phyloP scores from a whole-genome alignment of 2,113 vertebrate genomes.

The Dipodomys stephensi region DNA sequence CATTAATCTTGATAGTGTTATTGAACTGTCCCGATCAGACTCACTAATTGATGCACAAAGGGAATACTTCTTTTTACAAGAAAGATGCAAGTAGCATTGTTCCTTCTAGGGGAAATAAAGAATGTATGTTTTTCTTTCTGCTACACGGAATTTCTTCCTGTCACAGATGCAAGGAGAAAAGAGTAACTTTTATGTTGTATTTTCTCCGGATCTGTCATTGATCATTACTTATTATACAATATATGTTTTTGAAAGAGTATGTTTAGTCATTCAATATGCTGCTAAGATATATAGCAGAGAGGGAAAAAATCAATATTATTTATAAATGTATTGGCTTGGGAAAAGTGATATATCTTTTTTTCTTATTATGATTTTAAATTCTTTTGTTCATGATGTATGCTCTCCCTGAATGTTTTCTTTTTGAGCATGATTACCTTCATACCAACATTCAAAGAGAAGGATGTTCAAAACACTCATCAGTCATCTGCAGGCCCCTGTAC shows the following conservation, averaged over 20 bases:
- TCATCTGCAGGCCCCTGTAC: neutral
- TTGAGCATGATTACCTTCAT: neutral
- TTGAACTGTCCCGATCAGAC: constrained; percentile 27
- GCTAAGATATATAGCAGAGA: neutral
- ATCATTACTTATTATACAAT: neutral
- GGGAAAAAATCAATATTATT: constrained; percentile 2
- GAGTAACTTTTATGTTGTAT: neutral
- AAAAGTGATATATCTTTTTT: neutral
- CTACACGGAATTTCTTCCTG: constrained; percentile 6
- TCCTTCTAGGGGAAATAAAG: too few species aligned
- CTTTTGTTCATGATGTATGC: neutral
- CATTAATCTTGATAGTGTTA: constrained; percentile 59
- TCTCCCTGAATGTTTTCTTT: neutral
- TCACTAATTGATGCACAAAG: constrained; percentile 38
- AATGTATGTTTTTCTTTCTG: too few species aligned
- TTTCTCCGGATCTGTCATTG: neutral
- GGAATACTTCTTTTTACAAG: neutral
- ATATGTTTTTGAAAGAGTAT: neutral
- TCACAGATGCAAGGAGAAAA: neutral
- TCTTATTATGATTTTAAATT: neutral
- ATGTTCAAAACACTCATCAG: neutral
- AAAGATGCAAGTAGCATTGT: constrained; percentile 4
- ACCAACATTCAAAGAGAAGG: neutral
- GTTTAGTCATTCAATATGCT: neutral
- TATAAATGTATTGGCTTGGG: neutral